Base-by-base conservation (phyloP, 2,888 invertebrate species). In the Cybosia mesomella region DNA sequence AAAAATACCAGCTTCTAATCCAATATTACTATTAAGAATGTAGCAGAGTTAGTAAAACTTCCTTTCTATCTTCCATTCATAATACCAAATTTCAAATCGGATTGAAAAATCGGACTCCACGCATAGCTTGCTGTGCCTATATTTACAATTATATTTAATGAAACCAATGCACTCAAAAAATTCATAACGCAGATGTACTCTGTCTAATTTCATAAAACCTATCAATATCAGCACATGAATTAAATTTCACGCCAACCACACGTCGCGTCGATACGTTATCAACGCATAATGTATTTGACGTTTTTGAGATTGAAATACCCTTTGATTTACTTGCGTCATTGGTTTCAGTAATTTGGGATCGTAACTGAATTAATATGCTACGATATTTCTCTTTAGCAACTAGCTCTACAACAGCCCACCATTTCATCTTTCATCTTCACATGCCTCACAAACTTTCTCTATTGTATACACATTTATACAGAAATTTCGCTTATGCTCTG, bases 171-270 rank as follows among this genome's bases (percentile, higher is more conserved):
- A 18, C 22, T 2, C 1, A 59, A 59, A 18, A 39, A 22, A 39
- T 59, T 59, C 8, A 59, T 59, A 39, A 39, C 4, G 3, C 10
- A 24, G 18, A 59, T 24, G 15, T 22, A 58, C 58, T 32, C 58
- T 49, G 58, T 58, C 49, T 49, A n/a, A 57, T 62, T 62, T 28
- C 15, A 68, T 39, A 54, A 59, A 28, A 34, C 34, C 58, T 62
- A 24, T 58, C 67, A 62, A 62, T 67, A 67, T 49, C 28, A 66
- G 59, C 15, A 49, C 34, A 67, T 53, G 62, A 61, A 67, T 67
- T 67, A 62, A 57, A 67, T 67, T 61, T 62, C 62, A 67, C 62
- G 62, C 61, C 57, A 49, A 62, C 67, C 57, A 21, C 67, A 53
- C 15, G 62, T 67, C 66, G 39, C 60, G 22, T 9, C 61, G 32